phyloP scores from a whole-genome alignment of 2,113 vertebrate species.

The Procapra przewalskii region DNA sequence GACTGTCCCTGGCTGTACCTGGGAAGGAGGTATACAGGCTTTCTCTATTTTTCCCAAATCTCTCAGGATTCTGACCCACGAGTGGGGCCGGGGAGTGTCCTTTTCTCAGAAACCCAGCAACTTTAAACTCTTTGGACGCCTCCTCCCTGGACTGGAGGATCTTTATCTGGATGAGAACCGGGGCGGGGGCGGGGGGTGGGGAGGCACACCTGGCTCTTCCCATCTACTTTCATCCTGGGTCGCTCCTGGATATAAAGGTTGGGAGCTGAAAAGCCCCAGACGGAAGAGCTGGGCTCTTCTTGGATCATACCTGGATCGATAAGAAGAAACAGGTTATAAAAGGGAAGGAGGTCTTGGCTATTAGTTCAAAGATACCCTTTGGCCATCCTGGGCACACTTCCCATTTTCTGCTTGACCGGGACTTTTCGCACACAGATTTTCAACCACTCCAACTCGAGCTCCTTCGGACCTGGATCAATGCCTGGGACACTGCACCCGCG shows the following conservation, averaged over 20 bases:
- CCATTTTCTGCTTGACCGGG: neutral
- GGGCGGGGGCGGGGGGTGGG: neutral
- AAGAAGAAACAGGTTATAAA: neutral
- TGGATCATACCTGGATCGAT: neutral
- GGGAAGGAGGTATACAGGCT: neutral
- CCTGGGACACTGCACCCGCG: neutral
- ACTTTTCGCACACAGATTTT: neutral
- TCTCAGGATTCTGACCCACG: neutral
- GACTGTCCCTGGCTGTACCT: neutral
- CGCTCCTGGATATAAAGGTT: neutral
- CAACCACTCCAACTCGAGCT: neutral
- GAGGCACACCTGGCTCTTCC: slow-evolving; percentile 73
- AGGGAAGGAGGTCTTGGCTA: neutral
- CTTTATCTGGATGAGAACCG: slow-evolving; percentile 81
- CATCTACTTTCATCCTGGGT: neutral
- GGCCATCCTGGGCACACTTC: neutral
- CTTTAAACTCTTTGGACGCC: neutral
- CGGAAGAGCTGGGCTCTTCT: neutral
- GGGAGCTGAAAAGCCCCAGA: neutral
- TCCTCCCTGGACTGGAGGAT: slow-evolving; percentile 74
- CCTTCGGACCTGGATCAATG: neutral
- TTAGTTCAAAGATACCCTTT: neutral
- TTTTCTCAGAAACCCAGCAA: neutral
- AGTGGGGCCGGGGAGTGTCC: no score
- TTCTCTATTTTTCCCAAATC: neutral